Base-by-base conservation (phyloP, 2,797 vertebrate genomes). In the Anguilla marmorata region DNA sequence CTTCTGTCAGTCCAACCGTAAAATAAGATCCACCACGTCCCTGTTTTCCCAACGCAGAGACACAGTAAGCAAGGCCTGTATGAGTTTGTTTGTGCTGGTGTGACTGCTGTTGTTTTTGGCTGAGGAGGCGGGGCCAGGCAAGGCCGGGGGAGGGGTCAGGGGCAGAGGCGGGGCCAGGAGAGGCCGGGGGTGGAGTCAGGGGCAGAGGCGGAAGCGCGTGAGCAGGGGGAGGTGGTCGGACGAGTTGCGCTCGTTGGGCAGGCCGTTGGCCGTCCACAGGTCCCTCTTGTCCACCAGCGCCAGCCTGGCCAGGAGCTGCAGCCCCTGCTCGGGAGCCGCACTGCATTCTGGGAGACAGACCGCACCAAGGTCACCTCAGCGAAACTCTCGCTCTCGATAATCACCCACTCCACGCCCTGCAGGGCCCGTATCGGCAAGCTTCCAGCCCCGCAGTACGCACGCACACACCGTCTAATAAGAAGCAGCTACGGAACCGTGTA, bases 211-310 rank as follows among this genome's bases (percentile, higher is more conserved):
- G 93, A 99, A 99, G 86, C 95, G 93, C 9, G 97, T 97, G 2
- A 99, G 90, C 60, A 99, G 93, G 1, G 98, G 98, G 60, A 99
- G 96, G 92, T 99, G 98, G 90, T 99, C 98, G 0, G 98, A 99
- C 24, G 98, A 97, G 94, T 96, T 97, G 6, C 90, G 92, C 89
- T 95, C 95, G 89, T 98, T 99, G 87, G 98, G 98, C 91, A 99
- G 96, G 8, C 96, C 95, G 11, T 96, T 96, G 88, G 97, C 96
- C 83, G 96, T 94, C 94, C 96, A 95, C 74, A 99, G 91, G 91
- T 98, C 97, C 21, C 96, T 92, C 88, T 96, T 94, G 9, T 97
- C 96, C 37, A 98, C 94, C 92, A 99, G 96, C 9, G 97, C 95
- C 86, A 99, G 93, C 92, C 97, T 94, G 72, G 96, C 96, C 74